These are phyloP conservation scores for Prunella fulvescens DNA, from an alignment of 2,113 vertebrate species.

Conservation along the genomic window DNA sequence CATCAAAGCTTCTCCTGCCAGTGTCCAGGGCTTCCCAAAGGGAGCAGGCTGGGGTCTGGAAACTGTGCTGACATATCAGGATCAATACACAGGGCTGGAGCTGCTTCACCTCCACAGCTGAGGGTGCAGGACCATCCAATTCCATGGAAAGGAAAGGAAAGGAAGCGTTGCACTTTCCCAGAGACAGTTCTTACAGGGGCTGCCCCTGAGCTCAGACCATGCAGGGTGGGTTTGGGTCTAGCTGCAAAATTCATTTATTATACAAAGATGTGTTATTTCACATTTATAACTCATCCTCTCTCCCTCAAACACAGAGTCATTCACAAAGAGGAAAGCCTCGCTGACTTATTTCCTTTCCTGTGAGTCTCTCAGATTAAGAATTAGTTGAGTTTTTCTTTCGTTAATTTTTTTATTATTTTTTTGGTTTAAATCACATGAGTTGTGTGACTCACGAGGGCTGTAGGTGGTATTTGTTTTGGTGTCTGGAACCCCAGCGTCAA, in stretches of 20 bases:
- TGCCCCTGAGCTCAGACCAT: background rate
- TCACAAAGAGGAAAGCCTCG: background rate
- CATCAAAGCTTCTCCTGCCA: background rate
- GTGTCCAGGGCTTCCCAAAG: background rate
- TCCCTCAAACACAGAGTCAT: background rate
- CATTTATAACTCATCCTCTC: background rate
- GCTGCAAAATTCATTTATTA: background rate
- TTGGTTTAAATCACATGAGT: background rate
- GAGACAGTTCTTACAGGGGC: background rate
- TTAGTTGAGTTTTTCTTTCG: background rate
- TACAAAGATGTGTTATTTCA: background rate
- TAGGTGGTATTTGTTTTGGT: constrained; percentile 54
- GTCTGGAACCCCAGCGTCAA: constrained; percentile 4
- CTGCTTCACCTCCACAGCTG: background rate
- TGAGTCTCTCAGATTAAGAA: background rate
- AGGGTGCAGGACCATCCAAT: background rate
- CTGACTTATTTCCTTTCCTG: background rate
- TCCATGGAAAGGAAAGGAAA: background rate
- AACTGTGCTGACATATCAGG: fast-evolving
- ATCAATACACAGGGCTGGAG: background rate
- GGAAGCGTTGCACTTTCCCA: background rate
- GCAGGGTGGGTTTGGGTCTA: background rate
- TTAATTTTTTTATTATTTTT: background rate
- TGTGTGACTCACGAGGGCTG: constrained; percentile 21
- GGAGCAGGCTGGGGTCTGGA: background rate